phyloP scores from a whole-genome alignment of 2,888 invertebrate genomes.

The Scrobipalpa costella region DNA sequence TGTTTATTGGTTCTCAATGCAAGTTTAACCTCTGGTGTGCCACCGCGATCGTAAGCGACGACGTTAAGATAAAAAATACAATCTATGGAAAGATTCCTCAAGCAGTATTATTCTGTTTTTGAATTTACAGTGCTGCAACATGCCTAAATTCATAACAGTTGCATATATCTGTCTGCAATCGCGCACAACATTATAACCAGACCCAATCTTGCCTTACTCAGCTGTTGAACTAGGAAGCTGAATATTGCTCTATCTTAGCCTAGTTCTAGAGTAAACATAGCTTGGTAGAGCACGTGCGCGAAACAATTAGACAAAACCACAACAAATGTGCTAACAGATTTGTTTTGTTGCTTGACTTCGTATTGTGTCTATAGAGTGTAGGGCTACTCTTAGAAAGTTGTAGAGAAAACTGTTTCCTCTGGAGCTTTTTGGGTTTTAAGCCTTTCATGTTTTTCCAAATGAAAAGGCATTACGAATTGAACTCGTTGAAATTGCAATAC shows the following conservation, averaged over 20 bases:
- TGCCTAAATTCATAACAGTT: neutral
- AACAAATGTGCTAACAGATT: slow-evolving; percentile 39
- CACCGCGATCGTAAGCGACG: too few species aligned
- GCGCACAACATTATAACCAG: slow-evolving; percentile 4
- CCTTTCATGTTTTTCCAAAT: too few species aligned
- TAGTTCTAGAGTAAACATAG: slow-evolving; percentile 33
- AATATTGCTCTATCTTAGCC: slow-evolving; percentile 1
- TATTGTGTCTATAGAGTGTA: slow-evolving; percentile 21
- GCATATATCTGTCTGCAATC: neutral
- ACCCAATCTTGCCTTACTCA: neutral
- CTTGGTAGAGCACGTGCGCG: slow-evolving; percentile 41
- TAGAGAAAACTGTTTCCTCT: neutral
- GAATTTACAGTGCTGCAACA: neutral
- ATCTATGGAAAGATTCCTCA: neutral
- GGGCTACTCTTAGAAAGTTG: neutral
- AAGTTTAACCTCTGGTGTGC: too few species aligned
- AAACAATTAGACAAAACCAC: slow-evolving; percentile 43
- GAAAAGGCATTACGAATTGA: too few species aligned
- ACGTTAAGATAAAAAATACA: neutral
- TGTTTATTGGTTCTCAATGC: neutral
- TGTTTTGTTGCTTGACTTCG: slow-evolving; percentile 30
- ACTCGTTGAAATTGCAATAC: too few species aligned
- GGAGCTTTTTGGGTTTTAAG: too few species aligned
- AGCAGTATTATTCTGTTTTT: neutral
- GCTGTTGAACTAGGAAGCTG: slow-evolving; percentile 11